These are phyloP conservation scores for Pipistrellus nathusii DNA, from an alignment of 2,797 vertebrate species.

Conservation along the genomic window DNA sequence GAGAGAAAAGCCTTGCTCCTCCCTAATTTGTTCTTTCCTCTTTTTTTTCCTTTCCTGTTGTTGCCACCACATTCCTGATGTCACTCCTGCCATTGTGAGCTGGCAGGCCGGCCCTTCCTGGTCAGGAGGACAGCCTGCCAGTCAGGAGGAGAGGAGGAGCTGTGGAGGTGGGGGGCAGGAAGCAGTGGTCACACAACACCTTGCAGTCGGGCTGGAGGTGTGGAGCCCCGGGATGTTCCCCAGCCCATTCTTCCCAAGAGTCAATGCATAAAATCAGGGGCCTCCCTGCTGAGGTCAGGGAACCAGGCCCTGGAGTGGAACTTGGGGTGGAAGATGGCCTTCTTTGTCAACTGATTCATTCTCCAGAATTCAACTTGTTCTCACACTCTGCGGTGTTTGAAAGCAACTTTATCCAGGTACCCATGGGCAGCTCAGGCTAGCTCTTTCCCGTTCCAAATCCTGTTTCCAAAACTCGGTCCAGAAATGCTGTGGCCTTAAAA, in stretches of 20 bases:
- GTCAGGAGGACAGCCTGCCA: background rate
- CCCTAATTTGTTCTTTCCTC: background rate
- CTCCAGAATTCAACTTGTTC: slow-evolving; percentile 85
- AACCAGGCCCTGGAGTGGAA: slow-evolving; percentile 63
- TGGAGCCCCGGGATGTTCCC: slow-evolving; percentile 72
- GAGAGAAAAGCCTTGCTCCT: background rate
- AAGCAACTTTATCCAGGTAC: slow-evolving; percentile 86
- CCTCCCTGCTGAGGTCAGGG: slow-evolving; percentile 71
- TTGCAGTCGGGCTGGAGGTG: slow-evolving; percentile 52
- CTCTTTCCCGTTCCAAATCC: background rate
- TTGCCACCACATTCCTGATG: slow-evolving; percentile 69
- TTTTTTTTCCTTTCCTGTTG: slow-evolving; percentile 22
- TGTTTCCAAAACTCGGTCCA: background rate
- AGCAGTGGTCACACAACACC: slow-evolving; percentile 63
- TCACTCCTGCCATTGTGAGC: slow-evolving; percentile 81
- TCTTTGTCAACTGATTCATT: slow-evolving; percentile 83
- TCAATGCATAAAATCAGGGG: slow-evolving; percentile 79
- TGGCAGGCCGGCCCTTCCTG: background rate
- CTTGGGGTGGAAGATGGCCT: slow-evolving; percentile 81
- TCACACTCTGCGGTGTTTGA: slow-evolving; percentile 82
- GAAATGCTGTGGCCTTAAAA: background rate
- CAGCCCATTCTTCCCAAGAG: slow-evolving; percentile 69
- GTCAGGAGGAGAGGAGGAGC: background rate
- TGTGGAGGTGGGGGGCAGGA: slow-evolving; percentile 23
- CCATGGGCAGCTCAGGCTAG: background rate